phyloP scores from a whole-genome alignment of 2,888 invertebrate species.

The Caenorhabditis auriculariae region DNA sequence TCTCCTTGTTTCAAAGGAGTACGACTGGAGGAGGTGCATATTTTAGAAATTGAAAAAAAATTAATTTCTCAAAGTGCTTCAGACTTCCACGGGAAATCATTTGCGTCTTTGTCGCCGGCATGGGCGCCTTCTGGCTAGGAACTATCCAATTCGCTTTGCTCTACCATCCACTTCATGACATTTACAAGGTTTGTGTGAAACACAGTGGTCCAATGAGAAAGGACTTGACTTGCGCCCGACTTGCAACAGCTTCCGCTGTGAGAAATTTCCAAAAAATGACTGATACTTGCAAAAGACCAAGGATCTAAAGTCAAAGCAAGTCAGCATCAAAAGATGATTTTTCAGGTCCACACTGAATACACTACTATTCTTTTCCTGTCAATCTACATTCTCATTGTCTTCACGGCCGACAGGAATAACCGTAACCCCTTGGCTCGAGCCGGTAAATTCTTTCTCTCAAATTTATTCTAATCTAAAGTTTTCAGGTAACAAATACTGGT shows the following conservation, averaged over 20 bases:
- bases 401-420: constrained; percentile 71
- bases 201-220: background rate
- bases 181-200: constrained; percentile 48
- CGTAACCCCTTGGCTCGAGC: constrained; percentile 32
- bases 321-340: background rate
- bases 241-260: too few relatives aligned
- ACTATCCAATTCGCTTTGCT: constrained; percentile 75
- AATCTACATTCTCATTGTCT: constrained; percentile 71
- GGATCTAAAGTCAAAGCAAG: background rate
- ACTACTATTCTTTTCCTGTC: constrained; percentile 74
- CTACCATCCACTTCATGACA: constrained; percentile 79
- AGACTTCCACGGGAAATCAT: constrained; percentile 70
- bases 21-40: constrained; percentile 70
- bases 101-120: constrained; percentile 70
- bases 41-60: background rate
- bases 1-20: constrained; percentile 67
- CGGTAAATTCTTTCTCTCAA: constrained; percentile 12
- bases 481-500: constrained; percentile 49
- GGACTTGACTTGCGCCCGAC: too few relatives aligned
- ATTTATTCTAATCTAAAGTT: background rate
- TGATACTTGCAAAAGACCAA: background rate
- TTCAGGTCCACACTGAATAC: constrained; percentile 74
- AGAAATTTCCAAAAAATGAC: too few relatives aligned
- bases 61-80: constrained; percentile 40
- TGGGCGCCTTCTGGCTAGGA: constrained; percentile 77